Percentiles rank a stretch among this genome's conserved stretches.
Evolutionary conservation across 2,888 invertebrate species (phyloP).

Genomic region (Macrostomum cliftonense): DNA sequence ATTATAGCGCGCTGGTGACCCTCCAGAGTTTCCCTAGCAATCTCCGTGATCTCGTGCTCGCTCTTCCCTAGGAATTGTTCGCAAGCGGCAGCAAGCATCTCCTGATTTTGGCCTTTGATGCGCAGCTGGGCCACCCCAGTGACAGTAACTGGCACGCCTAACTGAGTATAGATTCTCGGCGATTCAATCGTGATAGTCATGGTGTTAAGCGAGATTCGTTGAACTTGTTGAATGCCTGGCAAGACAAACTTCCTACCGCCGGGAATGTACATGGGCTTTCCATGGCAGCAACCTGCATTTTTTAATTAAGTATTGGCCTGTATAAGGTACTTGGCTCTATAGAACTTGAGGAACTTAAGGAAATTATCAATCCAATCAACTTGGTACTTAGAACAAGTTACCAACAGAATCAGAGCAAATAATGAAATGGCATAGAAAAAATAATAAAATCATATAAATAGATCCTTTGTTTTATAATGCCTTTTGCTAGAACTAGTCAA

Average conservation of each 20-base stretch:
- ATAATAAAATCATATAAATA: too few species aligned
- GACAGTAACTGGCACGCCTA: conserved; percentile 86
- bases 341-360: too few species aligned
- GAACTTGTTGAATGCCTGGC: conserved; percentile 1
- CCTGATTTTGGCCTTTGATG: conserved; percentile 34
- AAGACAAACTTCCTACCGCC: conserved; percentile 6
- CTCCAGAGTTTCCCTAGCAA: conserved; percentile 38
- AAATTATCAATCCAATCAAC: too few species aligned
- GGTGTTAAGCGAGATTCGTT: conserved; percentile 72
- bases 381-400: too few species aligned
- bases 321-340: too few species aligned
- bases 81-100: conserved; percentile 37
- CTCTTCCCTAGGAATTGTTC: conserved; percentile 38
- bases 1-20: conserved; percentile 40
- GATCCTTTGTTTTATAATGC: too few species aligned
- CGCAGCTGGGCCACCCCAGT: conserved; percentile 87
- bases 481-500: too few species aligned
- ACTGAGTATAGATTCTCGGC: conserved; percentile 81
- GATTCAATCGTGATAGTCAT: conserved; percentile 91
- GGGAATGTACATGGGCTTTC: conserved; percentile 3
- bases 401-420: too few species aligned
- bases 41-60: conserved; percentile 29
- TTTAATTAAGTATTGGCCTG: too few species aligned
- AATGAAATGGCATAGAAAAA: too few species aligned
- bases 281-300: conserved; percentile 1